Percentiles rank a stretch among this genome's conserved stretches.
Evolutionary conservation across 2,888 invertebrate species (phyloP).

Genomic region (Aporophyla lueneburgensis): DNA sequence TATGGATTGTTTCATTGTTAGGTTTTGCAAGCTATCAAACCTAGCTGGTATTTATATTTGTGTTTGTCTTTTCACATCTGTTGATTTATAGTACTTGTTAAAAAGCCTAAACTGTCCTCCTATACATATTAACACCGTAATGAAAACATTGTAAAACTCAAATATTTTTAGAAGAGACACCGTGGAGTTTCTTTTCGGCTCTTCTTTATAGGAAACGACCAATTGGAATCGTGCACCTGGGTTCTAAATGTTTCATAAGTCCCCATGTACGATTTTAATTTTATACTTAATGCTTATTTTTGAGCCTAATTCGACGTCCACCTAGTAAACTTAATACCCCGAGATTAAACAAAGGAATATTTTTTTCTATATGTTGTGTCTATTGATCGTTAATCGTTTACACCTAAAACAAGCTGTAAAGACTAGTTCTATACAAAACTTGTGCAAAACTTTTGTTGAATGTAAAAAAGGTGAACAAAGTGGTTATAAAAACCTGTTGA

Average conservation of each 20-base stretch:
- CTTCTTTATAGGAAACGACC: too few species aligned
- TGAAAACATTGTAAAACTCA: too few species aligned
- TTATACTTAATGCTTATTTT: not conserved
- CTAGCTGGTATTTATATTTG: too few species aligned
- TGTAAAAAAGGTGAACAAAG: not conserved
- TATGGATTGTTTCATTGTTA: not conserved
- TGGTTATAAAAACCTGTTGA: too few species aligned
- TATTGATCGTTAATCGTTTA: not conserved
- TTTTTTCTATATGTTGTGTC: not conserved
- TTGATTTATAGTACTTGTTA: too few species aligned
- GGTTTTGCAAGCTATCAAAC: not conserved
- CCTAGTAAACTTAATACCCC: not conserved
- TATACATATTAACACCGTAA: too few species aligned
- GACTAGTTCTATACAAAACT: not conserved
- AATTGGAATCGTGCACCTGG: too few species aligned
- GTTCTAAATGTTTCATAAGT: too few species aligned
- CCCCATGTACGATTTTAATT: too few species aligned
- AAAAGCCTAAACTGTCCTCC: too few species aligned
- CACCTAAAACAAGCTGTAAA: not conserved
- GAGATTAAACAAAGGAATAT: not conserved
- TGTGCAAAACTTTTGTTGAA: not conserved
- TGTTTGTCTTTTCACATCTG: not conserved
- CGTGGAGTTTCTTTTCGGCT: too few species aligned
- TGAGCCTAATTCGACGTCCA: not conserved
- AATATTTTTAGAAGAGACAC: too few species aligned